These are phyloP conservation scores for Drosophila albomicans DNA, from an alignment of 1,140 invertebrate species.

Conservation along the genomic window DNA sequence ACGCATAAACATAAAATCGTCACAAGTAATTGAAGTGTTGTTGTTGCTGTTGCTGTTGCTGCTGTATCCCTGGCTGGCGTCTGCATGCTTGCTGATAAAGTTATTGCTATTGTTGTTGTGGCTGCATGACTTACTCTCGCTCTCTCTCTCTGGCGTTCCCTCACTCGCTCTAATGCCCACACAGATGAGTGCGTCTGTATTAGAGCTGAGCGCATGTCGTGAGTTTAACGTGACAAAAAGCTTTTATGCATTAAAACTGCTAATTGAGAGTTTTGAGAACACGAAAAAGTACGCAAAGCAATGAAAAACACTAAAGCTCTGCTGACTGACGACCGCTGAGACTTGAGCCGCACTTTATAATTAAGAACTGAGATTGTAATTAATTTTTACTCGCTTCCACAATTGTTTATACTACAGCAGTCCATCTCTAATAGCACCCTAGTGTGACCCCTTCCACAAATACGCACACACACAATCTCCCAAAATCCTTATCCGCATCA, in stretches of 20 bases:
- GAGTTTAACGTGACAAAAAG: conserved; percentile 23
- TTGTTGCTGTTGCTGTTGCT: conserved; percentile 50
- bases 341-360: conserved; percentile 1
- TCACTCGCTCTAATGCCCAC: conserved; percentile 10
- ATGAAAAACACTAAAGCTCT: neutral
- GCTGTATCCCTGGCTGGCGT: conserved; percentile 47
- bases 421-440: conserved; percentile 16
- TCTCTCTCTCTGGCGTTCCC: conserved; percentile 6
- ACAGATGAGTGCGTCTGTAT: conserved; percentile 23
- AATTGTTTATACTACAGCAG: neutral
- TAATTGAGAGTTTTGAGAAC: neutral
- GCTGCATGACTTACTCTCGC: conserved; percentile 39
- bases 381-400: neutral
- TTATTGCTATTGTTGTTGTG: conserved; percentile 53
- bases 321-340: neutral
- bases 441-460: neutral
- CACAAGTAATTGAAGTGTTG: conserved; percentile 70
- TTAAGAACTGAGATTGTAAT: conserved; percentile 1
- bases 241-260: conserved; percentile 8
- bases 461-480: neutral
- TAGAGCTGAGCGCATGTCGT: conserved; percentile 32
- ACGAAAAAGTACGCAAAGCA: neutral
- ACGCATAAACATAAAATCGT: conserved; percentile 81
- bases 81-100: conserved; percentile 65
- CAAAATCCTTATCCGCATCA: conserved; percentile 36